Evolutionary conservation across 2,113 vertebrate genomes (phyloP), one percentile per base, ranked within the genome.

Genomic region (Phodopus roborovskii): DNA sequence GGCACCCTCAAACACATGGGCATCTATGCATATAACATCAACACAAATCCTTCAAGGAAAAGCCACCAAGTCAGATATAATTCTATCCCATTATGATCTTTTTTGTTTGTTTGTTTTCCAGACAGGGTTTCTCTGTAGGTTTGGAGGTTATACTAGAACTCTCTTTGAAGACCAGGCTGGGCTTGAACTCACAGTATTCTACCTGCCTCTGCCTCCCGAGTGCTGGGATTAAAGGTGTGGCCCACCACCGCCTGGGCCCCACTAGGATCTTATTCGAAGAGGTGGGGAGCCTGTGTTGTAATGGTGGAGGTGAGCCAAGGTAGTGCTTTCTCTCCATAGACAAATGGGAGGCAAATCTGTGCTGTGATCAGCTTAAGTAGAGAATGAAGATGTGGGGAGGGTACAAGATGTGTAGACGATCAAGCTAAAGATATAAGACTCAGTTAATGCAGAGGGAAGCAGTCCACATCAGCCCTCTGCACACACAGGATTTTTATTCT

Each of bases 331-430:
- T 12, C 50, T 50, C n/a, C 53, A 2, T 1, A 13, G 3, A 56
- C 24, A 66, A 90, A 30, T 30, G 8, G 87, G 71, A n/a, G 79
- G 3, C 66, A 15, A 28, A 15, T 3, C 0, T 16, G 3, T 0
- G 5, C 22, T 13, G 28, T 11, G 9, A 19, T 3, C 20, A 11
- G 56, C 45, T 26, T 50, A 22, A 20, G 10, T 33, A 7, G 9
- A 0, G 0, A 5, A 24, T 20, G 4, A 10, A 11, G 39, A 12
- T 60, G 5, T 19, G 7, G 30, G 10, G 5, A 9, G 13, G 0
- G 28, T 50, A 50, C 5, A 0, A 1, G 1, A 1, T 45, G 22
- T 10, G 70, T 19, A 8, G 3, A 53, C 3, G 7, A 66, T 36
- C 53, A 2, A 39, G 7, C 56, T 5, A 0, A 0, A 1, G 53